phyloP scores from a whole-genome alignment of 1,140 invertebrate genomes.

The Conus ventricosus region DNA sequence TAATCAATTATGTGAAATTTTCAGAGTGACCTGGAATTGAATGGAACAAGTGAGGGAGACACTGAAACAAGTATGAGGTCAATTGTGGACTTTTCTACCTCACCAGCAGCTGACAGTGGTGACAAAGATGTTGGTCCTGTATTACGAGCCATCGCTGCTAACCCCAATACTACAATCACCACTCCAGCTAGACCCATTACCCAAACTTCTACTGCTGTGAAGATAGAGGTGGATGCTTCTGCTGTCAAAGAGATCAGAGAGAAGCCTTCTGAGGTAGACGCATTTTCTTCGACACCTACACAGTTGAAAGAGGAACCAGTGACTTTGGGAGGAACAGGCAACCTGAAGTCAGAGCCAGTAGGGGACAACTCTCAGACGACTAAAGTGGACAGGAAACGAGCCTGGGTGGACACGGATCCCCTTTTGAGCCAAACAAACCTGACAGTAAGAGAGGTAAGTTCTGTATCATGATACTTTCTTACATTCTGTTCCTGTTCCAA shows the following conservation, averaged over 20 bases:
- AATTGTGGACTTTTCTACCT: constrained; percentile 53
- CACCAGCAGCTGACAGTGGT: constrained; percentile 11
- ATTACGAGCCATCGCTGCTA: background rate
- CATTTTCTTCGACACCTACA: constrained; percentile 9
- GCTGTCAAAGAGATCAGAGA: constrained; percentile 51
- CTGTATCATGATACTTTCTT: no score
- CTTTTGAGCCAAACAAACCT: background rate
- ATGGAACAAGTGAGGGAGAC: constrained; percentile 24
- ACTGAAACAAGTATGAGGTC: constrained; percentile 44
- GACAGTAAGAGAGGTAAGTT: constrained; percentile 27
- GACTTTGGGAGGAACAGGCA: constrained; percentile 39
- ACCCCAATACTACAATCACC: constrained; percentile 33
- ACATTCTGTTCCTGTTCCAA: no score
- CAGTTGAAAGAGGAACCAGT: constrained; percentile 52
- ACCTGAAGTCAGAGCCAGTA: constrained; percentile 45
- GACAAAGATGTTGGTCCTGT: background rate
- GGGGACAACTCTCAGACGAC: constrained; percentile 50
- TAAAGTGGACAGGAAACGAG: constrained; percentile 41
- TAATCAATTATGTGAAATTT: background rate
- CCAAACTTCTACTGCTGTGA: constrained; percentile 65
- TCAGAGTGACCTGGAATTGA: constrained; percentile 26
- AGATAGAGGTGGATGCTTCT: constrained; percentile 42
- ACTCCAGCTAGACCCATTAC: constrained; percentile 35
- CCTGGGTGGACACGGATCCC: background rate
- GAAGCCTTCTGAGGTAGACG: constrained; percentile 32